A percentile compares a stretch with the other conserved stretches of the same genome.
Evolutionary conservation across 2,888 invertebrate species (phyloP).

Genomic region (Harpalus rufipes): DNA sequence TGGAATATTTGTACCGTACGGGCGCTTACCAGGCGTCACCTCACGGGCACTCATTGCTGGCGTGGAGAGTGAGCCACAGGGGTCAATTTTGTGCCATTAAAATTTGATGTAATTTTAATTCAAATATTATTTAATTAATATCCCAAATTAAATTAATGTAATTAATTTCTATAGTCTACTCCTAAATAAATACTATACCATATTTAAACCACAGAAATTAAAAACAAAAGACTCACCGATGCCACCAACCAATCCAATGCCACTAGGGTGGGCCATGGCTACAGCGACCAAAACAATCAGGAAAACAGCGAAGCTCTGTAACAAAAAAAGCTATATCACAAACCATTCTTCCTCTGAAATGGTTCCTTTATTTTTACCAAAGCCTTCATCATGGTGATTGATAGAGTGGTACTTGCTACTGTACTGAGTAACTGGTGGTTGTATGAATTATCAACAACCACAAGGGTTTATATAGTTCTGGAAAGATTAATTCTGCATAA

Average conservation of each 20-base stretch:
- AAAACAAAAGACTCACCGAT: slow-evolving; percentile 11
- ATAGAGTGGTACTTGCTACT: slow-evolving; percentile 24
- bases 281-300: slow-evolving; percentile 18
- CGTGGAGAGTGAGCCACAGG: too few relatives aligned
- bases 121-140: too few relatives aligned
- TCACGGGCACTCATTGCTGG: too few relatives aligned
- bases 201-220: too few relatives aligned
- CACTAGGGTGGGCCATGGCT: slow-evolving; percentile 22
- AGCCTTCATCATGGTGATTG: slow-evolving; percentile 50
- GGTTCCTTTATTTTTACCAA: slow-evolving; percentile 13
- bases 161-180: too few relatives aligned
- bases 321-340: slow-evolving; percentile 12
- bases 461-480: slow-evolving; percentile 55
- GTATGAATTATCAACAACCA: slow-evolving; percentile 29
- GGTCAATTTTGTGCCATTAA: too few relatives aligned
- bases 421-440: slow-evolving; percentile 26
- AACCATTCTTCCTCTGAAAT: not conserved
- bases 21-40: too few relatives aligned
- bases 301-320: slow-evolving; percentile 40
- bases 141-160: too few relatives aligned
- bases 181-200: too few relatives aligned
- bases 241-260: slow-evolving; percentile 46
- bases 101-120: too few relatives aligned
- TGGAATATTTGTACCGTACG: too few relatives aligned
- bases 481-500: slow-evolving; percentile 39